Conservation (phyloP, 37 sponge, comb jelly and placozoan species). For the Petrosia ficiformis region DNA sequence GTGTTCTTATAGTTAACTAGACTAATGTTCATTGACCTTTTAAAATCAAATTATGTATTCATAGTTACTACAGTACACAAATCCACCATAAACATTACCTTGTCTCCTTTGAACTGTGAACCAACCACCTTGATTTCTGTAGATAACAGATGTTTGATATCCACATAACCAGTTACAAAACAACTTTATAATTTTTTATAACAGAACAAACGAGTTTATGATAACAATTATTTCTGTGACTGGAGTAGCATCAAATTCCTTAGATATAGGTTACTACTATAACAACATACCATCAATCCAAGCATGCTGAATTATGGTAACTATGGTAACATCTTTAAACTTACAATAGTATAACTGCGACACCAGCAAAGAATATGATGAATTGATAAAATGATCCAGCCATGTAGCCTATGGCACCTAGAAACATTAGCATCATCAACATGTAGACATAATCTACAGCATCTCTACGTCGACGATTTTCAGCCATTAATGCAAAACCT, state of each 20-base stretch:
- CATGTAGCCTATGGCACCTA: constrained; percentile 62
- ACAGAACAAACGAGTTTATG: no score
- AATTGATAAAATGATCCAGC: constrained; percentile 62
- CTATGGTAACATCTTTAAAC: constrained; percentile 5
- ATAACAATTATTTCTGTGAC: no score
- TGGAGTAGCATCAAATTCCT: no score
- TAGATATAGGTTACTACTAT: no score
- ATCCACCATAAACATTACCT: no score
- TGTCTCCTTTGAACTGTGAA: constrained; percentile 60
- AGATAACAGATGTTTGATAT: neutral
- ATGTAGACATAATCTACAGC: constrained; percentile 69
- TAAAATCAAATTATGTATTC: no score
- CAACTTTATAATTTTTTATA: no score
- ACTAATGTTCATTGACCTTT: no score
- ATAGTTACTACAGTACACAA: no score
- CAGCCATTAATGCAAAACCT: constrained; percentile 5
- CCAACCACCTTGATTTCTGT: constrained; percentile 77
- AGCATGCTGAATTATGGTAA: neutral
- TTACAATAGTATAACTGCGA: constrained; percentile 70
- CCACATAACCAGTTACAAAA: no score
- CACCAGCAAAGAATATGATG: constrained; percentile 49
- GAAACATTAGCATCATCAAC: constrained; percentile 44
- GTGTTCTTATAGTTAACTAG: no score
- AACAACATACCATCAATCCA: neutral
- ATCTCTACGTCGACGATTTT: constrained; percentile 25